Evolutionary conservation across 2,797 vertebrate genomes (phyloP), one percentile per base, ranked within the genome.

Genomic region (Poecilia gillii): DNA sequence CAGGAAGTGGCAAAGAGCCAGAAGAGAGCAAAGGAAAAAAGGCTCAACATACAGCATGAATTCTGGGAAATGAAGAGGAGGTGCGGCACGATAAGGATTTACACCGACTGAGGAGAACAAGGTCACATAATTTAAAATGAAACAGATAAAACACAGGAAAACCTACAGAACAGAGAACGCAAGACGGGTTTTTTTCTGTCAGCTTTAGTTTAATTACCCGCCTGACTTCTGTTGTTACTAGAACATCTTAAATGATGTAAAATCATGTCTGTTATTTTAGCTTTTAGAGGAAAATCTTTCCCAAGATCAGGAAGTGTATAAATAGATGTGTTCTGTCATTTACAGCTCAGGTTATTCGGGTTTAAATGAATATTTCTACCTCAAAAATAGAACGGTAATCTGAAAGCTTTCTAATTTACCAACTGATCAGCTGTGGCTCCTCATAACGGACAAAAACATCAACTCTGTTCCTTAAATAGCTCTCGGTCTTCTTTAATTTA

Each of bases 391-490:
- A 36, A 64, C 31, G 7, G 16, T 28, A 9, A 36, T 36, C 59
- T 64, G 12, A 64, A 20, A 64, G 59, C 59, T 64, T 36, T 64
- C 7, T 64, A 8, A 64, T 36, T 31, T 3, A 64, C 31, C 59
- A 36, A 3, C 16, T 16, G 28, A 31, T 62, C 25, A 62, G 28
- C 57, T 7, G 31, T 9, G 28, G 31, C 31, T 36, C 59, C 0
- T 0, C 59, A 64, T 64, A 78, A 46, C 62, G 25, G 59, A 39
- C 7, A 14, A 68, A 79, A 79, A 59, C 43, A 62, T 45, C 57
- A 51, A 36, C 31, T 16, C 11, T 62, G 59, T 64, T 64, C 59
- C 59, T 64, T 36, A 64, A 33, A 64, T 64, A 64, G 31, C 59
- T 36, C 31, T 3, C 31, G 8, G 59, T 64, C 28, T 45, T 28